Base-by-base conservation (phyloP, 1,140 invertebrate species). In the Leptopilina boulardi region DNA sequence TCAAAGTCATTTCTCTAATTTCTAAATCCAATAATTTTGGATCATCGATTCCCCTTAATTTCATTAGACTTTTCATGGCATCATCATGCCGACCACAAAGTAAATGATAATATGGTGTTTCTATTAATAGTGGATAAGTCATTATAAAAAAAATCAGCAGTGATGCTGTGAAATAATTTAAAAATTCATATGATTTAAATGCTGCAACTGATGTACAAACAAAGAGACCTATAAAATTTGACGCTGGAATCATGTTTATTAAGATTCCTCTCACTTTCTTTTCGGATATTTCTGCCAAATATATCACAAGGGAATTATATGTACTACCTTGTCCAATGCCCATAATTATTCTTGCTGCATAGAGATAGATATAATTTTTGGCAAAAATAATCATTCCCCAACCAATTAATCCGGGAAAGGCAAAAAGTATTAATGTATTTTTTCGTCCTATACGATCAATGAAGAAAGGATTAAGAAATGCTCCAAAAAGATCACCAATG, bases 401-500 rank as follows among this genome's bases (percentile, higher is more conserved):
- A 5, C 47, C 47, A 51, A 51, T 51, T n/a, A 51, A 1, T 18
- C 47, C 47, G 1, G 47, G 47, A 51, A 51, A n/a, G 13, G 47
- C 47, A 6, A 18, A 51, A 5, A 51, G 15, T 18, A 51, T n/a
- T 8, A 51, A 1, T n/a, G 47, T 51, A 5, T 51, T 51, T 51
- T 51, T 51, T 0, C 47, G 47, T 51, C 47, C 47, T 2, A 51
- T 51, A 18, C 47, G 47, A 51, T 51, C 47, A 15, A 51, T 51
- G 15, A 51, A 51, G 15, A 51, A 51, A 0, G 56, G 10, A 59
- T 26, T 26, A 10, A 59, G 56, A 23, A 59, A 21, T 3, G 21
- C 56, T 26, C 56, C 56, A 59, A 59, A 9, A 59, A 59, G 21
- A 15, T 59, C 56, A 4, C 56, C 56, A 15, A 59, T 26, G 56